Evolutionary conservation across 1,140 invertebrate genomes (phyloP).

Genomic region (Dufourea novaeangliae): DNA sequence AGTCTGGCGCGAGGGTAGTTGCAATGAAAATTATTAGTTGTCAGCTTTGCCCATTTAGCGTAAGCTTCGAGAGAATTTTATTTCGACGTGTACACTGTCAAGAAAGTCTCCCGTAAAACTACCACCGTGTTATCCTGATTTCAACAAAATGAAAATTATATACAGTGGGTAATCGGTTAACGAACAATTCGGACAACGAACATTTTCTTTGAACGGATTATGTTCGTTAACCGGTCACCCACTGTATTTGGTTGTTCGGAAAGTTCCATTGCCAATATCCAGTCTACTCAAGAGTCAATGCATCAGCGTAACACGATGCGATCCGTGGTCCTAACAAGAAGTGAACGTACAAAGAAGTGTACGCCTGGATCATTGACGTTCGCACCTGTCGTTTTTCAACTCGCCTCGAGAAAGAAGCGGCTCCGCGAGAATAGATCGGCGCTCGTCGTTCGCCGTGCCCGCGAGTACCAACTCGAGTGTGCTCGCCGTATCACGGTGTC

Average conservation of each 20-base stretch:
- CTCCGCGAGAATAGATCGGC: background rate
- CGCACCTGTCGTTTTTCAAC: conserved; percentile 16
- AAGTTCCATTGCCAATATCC: background rate
- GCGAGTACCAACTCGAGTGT: background rate
- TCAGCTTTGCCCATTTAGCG: background rate
- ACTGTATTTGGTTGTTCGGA: no score
- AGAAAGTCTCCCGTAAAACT: no score
- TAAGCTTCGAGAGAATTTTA: background rate
- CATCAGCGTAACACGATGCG: background rate
- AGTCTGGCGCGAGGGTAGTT: background rate
- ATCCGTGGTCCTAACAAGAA: background rate
- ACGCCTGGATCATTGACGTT: background rate
- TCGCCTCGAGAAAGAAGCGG: background rate
- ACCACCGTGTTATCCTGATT: no score
- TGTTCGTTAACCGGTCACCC: no score
- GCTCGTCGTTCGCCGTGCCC: background rate
- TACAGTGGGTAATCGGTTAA: no score
- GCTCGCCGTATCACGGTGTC: conserved; percentile 17
- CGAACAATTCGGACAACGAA: no score
- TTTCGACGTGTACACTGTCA: background rate
- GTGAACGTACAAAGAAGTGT: background rate
- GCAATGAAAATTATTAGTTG: background rate
- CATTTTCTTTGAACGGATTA: no score
- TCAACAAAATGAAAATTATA: no score
- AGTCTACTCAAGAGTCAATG: background rate